Conservation (phyloP, 2,113 vertebrate genomes). For the Ploceus nigricollis region DNA sequence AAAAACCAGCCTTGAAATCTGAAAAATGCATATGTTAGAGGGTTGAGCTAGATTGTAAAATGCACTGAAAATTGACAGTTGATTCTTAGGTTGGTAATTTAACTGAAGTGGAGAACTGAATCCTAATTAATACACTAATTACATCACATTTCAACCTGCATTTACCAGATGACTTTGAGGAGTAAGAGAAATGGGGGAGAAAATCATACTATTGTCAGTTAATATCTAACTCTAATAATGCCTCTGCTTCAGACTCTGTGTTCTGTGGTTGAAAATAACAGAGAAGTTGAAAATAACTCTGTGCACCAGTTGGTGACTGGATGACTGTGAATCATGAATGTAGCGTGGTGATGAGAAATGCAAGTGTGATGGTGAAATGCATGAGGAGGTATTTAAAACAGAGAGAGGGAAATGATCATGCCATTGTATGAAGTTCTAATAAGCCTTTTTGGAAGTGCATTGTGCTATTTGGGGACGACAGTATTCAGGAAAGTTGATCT, state of each 20-base stretch:
- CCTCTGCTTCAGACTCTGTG: not conserved
- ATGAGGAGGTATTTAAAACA: not conserved
- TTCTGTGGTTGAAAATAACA: not conserved
- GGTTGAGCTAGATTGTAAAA: not conserved
- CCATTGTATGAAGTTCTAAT: not conserved
- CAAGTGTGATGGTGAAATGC: not conserved
- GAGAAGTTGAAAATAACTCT: not conserved
- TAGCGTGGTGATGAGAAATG: not conserved
- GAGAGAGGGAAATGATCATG: not conserved
- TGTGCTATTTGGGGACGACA: not conserved
- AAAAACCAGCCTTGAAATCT: not conserved
- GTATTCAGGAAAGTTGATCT: not conserved
- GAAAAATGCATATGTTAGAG: not conserved
- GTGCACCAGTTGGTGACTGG: not conserved
- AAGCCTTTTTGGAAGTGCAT: not conserved
- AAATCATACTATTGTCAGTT: not conserved
- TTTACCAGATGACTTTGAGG: not conserved
- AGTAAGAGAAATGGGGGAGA: not conserved
- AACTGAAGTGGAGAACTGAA: not conserved
- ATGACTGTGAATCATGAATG: not conserved
- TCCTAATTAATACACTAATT: not conserved
- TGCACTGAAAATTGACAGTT: not conserved
- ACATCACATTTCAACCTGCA: not conserved
- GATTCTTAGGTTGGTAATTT: not conserved
- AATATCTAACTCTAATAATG: not conserved